phyloP scores from a whole-genome alignment of 2,113 vertebrate species.

The Sceloporus tristichus region DNA sequence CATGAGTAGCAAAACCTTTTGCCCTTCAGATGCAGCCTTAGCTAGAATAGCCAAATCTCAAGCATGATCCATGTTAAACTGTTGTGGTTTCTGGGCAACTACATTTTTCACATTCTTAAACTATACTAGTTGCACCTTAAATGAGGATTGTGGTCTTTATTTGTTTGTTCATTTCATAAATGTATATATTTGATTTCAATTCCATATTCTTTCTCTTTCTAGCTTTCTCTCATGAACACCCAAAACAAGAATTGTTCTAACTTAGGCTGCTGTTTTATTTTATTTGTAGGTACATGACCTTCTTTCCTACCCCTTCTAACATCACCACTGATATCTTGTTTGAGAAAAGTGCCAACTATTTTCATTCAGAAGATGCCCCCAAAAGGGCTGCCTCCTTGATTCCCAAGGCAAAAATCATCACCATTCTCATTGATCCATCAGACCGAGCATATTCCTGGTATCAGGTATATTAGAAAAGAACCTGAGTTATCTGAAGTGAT shows the following conservation, averaged over 20 bases:
- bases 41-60: no score
- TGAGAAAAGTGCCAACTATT: constrained; percentile 98
- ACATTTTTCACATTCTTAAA: no score
- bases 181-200: background rate
- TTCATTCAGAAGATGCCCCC: constrained; percentile 94
- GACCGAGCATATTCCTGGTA: constrained; percentile 98
- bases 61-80: no score
- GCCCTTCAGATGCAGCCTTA: no score
- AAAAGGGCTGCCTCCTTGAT: constrained; percentile 88
- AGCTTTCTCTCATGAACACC: background rate
- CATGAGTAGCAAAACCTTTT: no score
- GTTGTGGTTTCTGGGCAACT: no score
- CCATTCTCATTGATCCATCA: constrained; percentile 95
- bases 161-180: background rate
- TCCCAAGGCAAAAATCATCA: constrained; percentile 97
- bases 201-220: background rate
- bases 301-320: constrained; percentile 93
- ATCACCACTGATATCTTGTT: constrained; percentile 90
- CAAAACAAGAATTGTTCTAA: background rate
- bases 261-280: constrained; percentile 5
- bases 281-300: constrained; percentile 93
- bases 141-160: background rate
- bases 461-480: constrained; percentile 82
- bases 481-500: rapidly evolving
- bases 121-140: no score